Evolutionary conservation across 1,140 invertebrate genomes (phyloP).

Genomic region (Ips typographus): DNA sequence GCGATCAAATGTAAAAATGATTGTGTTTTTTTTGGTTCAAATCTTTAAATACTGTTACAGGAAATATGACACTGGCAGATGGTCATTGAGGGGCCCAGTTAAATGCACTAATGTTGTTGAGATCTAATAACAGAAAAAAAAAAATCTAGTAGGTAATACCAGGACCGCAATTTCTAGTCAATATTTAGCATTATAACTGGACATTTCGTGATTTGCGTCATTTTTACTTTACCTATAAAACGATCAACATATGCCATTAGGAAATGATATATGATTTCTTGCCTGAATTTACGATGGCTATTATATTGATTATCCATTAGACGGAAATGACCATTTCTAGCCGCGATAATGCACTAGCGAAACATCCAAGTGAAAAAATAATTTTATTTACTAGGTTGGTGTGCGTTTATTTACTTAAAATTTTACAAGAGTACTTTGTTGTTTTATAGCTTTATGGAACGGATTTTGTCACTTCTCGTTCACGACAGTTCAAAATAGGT

Average conservation of each 20-base stretch:
- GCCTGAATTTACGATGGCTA: not conserved
- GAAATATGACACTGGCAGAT: conserved; percentile 17
- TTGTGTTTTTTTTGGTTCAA: conserved; percentile 7
- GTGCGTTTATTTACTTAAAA: too few relatives aligned
- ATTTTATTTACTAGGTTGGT: not conserved
- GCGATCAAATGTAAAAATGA: conserved; percentile 16
- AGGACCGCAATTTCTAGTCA: not conserved
- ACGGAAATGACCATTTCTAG: conserved; percentile 11
- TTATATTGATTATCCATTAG: conserved; percentile 13
- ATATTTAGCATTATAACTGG: not conserved
- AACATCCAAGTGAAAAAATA: not conserved
- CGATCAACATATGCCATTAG: not conserved
- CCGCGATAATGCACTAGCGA: not conserved
- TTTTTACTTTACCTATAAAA: not conserved
- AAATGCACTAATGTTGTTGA: not conserved
- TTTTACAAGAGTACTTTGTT: too few relatives aligned
- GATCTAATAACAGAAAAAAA: not conserved
- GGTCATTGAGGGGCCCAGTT: conserved; percentile 8
- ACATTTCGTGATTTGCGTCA: not conserved
- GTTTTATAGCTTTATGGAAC: too few relatives aligned
- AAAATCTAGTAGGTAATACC: not conserved
- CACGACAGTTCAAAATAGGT: too few relatives aligned
- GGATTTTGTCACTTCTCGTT: too few relatives aligned
- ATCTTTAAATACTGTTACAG: conserved; percentile 14
- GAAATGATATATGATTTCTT: not conserved